Evolutionary conservation across 1,140 invertebrate genomes (phyloP).

Genomic region (Drosophila lacteicornis): DNA sequence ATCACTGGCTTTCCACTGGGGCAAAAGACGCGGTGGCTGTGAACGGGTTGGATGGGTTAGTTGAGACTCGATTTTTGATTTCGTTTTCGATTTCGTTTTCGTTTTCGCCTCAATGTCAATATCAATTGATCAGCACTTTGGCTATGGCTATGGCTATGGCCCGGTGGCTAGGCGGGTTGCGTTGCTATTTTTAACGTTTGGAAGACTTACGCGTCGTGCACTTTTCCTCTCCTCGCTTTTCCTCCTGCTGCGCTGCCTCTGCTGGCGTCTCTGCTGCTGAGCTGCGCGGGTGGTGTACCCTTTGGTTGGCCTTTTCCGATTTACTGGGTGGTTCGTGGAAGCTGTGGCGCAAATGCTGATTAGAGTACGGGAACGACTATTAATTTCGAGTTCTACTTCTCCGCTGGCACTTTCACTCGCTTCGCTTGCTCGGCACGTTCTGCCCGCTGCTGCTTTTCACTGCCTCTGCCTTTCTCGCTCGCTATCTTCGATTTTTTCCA

Average conservation of each 20-base stretch:
- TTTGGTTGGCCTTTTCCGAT: background rate
- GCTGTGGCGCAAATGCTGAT: slow-evolving; percentile 52
- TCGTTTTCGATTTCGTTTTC: slow-evolving; percentile 21
- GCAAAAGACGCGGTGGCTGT: slow-evolving; percentile 72
- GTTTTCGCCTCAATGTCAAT: slow-evolving; percentile 49
- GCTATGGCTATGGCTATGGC: background rate
- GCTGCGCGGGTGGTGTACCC: slow-evolving; percentile 19
- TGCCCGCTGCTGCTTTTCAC: slow-evolving; percentile 19
- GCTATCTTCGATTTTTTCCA: slow-evolving; percentile 41
- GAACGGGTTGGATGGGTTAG: slow-evolving; percentile 79
- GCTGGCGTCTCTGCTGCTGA: slow-evolving; percentile 15
- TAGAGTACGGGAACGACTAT: slow-evolving; percentile 21
- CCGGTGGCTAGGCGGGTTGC: background rate
- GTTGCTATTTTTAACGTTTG: slow-evolving; percentile 78
- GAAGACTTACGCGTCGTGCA: slow-evolving; percentile 78
- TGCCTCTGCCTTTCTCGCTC: slow-evolving; percentile 9
- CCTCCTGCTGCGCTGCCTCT: slow-evolving; percentile 31
- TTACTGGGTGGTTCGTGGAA: slow-evolving; percentile 41
- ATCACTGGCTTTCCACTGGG: slow-evolving; percentile 23
- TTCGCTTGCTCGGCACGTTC: slow-evolving; percentile 71
- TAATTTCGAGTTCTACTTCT: slow-evolving; percentile 45
- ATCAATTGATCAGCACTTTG: slow-evolving; percentile 33
- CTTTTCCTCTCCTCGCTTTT: slow-evolving; percentile 41
- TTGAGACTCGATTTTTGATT: slow-evolving; percentile 44
- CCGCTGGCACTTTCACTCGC: slow-evolving; percentile 73